Base-by-base conservation (phyloP, 2,888 invertebrate species). In the Lasius platythorax region DNA sequence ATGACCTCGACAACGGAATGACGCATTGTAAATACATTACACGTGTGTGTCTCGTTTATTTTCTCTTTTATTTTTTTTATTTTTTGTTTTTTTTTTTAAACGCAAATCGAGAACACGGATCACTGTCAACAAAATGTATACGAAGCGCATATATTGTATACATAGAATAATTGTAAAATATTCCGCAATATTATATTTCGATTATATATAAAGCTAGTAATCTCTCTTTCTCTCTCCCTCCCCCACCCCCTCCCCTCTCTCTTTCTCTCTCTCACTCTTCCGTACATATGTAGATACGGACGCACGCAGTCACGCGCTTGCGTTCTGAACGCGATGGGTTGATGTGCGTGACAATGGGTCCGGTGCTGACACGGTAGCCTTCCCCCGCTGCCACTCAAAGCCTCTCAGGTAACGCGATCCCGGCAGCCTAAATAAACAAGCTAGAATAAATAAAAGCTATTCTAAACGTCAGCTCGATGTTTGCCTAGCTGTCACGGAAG, bases 371-470 rank as follows among this genome's bases (percentile, higher is more conserved):
- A 92, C 85, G 91, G 91, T 91, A 90, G 89, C 90, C 88, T 88
- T 89, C 85, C 88, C 90, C 88, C 56, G 87, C 89, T 89, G 91
- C 91, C 91, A 93, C 92, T 93, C 92, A 89, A 92, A 91, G 79
- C 86, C 90, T 91, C 91, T 92, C 93, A 93, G 93, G 94, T 94
- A 94, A 94, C 93, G 91, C 91, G 94, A 94, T 94, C 93, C 91
- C 92, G 90, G 92, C 93, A 93, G 94, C 94, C 94, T 94, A 94
- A 94, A 94, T 94, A 94, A 94, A 94, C 94, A 93, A 88, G 90
- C 90, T 92, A 93, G 93, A 93, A 94, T 94, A 94, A 94, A 94
- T 94, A 94, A 93, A 93, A 93, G 94, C 92, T 93, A 94, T 92
- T 93, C 93, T 91, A 92, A 92, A 93, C 93, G 93, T 93, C 93